Evolutionary conservation across 2,888 invertebrate genomes (phyloP), one percentile per base, ranked within the genome.

Genomic region (Formica aserva): DNA sequence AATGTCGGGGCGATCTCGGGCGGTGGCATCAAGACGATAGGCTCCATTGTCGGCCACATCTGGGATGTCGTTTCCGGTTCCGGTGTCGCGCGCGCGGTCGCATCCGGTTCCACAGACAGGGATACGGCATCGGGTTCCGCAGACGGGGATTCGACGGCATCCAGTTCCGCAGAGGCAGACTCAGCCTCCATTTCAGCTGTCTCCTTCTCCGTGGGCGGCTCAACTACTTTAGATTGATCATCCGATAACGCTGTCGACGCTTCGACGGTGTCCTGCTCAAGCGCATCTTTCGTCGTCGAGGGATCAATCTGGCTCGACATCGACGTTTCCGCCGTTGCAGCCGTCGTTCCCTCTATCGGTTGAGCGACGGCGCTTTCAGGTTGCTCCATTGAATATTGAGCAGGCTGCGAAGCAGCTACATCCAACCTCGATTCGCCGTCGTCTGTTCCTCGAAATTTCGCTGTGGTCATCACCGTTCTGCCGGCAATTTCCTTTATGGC

Each of bases 391-490:
- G 71, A 45, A 78, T 78, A 78, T 78, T 78, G 77, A 77, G 55
- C 55, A 55, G 52, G 9, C 29, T 29, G 38, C 26, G 55, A 55
- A 38, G n/a, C 57, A 15, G 57, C 3, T 38, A 29, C 41, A 26
- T 60, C 41, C 29, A 41, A 11, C 32, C 22, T n/a, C 32, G 67
- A 60, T 22, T 67, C 71, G 15, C 38, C n/a, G 72, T 83, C 52
- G 66, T 57, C 45, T 22, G 15, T 85, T 0, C 76, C 86, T 62
- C 74, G 85, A 55, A 89, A 84, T 52, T 74, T 45, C 18, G 80
- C 86, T 22, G 91, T 90, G 13, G 87, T 77, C 83, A 90, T 78
- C 38, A 93, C 88, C 0, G 15, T 55, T 63, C 92, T 86, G 26
- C 88, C 83, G 6, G 74, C 78, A 15, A 92, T 80, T 57, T 91